Evolutionary conservation across 2,888 invertebrate genomes (phyloP).

Genomic region (Choristoneura rosaceana): DNA sequence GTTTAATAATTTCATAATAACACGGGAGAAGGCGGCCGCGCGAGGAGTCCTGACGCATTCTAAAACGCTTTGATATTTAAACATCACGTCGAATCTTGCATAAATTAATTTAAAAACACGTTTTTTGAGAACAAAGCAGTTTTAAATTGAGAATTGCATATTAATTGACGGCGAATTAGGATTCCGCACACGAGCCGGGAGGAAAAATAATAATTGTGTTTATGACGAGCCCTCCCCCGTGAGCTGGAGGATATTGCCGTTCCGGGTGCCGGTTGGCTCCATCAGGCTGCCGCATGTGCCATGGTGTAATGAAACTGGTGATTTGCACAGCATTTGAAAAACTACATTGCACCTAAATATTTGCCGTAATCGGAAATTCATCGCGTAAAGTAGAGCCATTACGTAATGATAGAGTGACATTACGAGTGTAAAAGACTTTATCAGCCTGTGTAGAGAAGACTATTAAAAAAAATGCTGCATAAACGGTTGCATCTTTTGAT

Average conservation of each 20-base stretch:
- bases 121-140: slow-evolving; percentile 22
- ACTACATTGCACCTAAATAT: too few species aligned
- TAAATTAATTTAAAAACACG: slow-evolving; percentile 34
- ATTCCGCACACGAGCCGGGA: slow-evolving; percentile 21
- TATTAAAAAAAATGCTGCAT: too few species aligned
- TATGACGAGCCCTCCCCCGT: slow-evolving; percentile 12
- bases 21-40: background rate
- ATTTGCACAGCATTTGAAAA: background rate
- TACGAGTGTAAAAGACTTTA: too few species aligned
- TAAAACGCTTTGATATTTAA: slow-evolving; percentile 6
- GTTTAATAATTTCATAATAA: background rate
- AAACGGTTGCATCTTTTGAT: too few species aligned
- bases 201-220: slow-evolving; percentile 31
- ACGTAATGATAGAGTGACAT: background rate
- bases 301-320: background rate
- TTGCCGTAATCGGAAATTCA: background rate
- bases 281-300: background rate
- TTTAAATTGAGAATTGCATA: slow-evolving; percentile 36
- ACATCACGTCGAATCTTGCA: slow-evolving; percentile 31
- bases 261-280: background rate
- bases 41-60: slow-evolving; percentile 13
- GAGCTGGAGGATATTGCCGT: background rate
- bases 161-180: slow-evolving; percentile 22
- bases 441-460: too few species aligned
- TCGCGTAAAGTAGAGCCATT: too few species aligned